Percentiles rank a stretch among this genome's conserved stretches.
phyloP scores from a whole-genome alignment of 2,113 vertebrate genomes.

The Menura novaehollandiae region DNA sequence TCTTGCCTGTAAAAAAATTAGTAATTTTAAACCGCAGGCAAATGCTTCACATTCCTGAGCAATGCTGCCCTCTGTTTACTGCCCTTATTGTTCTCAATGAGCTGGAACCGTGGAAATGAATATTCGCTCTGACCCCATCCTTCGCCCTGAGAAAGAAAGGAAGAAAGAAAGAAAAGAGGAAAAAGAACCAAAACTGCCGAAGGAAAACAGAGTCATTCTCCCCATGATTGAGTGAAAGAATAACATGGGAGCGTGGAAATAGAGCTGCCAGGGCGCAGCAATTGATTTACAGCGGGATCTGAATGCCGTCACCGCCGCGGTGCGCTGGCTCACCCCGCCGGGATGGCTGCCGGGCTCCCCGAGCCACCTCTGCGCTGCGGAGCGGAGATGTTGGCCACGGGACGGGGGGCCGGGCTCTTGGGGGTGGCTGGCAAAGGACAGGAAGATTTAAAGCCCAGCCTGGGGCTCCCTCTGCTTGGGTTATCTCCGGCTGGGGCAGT shows the following conservation, averaged over 20 bases:
- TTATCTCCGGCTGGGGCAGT: neutral
- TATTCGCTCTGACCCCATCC: constrained; percentile 30
- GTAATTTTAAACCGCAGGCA: constrained; percentile 49
- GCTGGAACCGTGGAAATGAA: constrained; percentile 64
- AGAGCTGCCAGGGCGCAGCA: constrained; percentile 28
- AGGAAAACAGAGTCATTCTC: constrained; percentile 43
- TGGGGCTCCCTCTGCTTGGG: neutral
- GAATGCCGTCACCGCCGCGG: neutral
- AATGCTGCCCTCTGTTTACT: constrained; percentile 64
- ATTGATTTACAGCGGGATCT: neutral
- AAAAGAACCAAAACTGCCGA: neutral
- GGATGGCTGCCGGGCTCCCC: neutral
- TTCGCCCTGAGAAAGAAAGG: constrained; percentile 5
- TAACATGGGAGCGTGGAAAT: neutral
- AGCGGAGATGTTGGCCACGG: neutral
- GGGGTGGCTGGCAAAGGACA: neutral
- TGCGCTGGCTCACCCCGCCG: neutral
- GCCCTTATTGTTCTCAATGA: constrained; percentile 65
- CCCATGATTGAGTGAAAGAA: constrained; percentile 7
- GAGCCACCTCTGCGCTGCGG: rapidly evolving
- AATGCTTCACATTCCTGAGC: constrained; percentile 63
- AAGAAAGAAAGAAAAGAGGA: neutral
- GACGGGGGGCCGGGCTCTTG: neutral
- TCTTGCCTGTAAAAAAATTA: constrained; percentile 37
- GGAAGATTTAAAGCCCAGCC: neutral